These are phyloP conservation scores for Tipula unca DNA, from an alignment of 2,888 invertebrate genomes.

Conservation along the genomic window DNA sequence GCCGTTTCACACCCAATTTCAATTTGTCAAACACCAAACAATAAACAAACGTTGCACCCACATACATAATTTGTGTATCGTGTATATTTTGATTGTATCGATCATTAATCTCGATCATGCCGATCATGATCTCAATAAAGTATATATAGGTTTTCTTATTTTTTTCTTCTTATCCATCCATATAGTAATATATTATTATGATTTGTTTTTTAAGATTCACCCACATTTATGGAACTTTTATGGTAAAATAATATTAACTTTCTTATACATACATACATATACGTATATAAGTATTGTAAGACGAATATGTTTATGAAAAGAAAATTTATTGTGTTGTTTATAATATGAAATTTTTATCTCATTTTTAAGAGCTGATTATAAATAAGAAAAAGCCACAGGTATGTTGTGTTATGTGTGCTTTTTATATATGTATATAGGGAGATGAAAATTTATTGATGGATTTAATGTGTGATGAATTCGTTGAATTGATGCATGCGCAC, in stretches of 20 bases:
- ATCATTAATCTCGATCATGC: background rate
- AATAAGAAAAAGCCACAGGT: background rate
- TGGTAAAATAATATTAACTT: background rate
- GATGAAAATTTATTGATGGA: background rate
- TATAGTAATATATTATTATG: background rate
- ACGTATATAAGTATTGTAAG: background rate
- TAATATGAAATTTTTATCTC: background rate
- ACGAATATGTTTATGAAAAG: background rate
- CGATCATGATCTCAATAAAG: background rate
- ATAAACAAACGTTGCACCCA: slow-evolving; percentile 14
- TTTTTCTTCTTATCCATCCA: background rate
- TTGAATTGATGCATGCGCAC: background rate
- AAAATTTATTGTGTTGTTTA: background rate
- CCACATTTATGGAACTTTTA: background rate
- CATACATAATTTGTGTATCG: background rate
- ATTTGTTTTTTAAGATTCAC: background rate
- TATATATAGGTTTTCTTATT: background rate
- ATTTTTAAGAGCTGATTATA: background rate
- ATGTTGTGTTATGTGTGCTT: background rate
- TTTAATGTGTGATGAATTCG: background rate
- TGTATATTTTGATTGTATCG: background rate
- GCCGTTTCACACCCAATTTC: background rate
- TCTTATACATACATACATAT: background rate
- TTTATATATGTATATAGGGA: background rate
- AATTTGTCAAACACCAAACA: background rate